Evolutionary conservation across 2,113 vertebrate genomes (phyloP), one percentile per base, ranked within the genome.

Genomic region (Phainopepla nitens): DNA sequence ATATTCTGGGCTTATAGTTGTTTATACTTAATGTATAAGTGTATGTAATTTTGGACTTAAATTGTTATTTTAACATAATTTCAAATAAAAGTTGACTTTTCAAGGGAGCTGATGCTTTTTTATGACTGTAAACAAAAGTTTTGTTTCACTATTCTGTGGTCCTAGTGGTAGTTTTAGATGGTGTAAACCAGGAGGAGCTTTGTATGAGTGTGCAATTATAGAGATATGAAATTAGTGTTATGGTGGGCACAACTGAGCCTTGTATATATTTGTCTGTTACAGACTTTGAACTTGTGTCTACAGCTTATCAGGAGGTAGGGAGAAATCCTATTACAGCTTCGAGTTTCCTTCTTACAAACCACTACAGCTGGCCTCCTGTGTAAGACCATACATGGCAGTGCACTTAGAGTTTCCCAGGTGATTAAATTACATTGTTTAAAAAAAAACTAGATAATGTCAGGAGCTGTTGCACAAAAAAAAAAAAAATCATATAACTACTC

Each of bases 361-460:
- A 82, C 45, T 61, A 33, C 29, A 66, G 69, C 82, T 2, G 19
- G n/a, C n/a, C 68, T 81, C 73, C 70, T 36, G 29, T 87, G 27
- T 75, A n/a, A 93, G 79, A 83, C 91, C 60, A 17, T 95, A 87
- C 25, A 62, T 42, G 50, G 58, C 73, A 75, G 56, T 71, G 71
- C 45, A 76, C 66, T 70, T 23, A 41, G 58, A 75, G 56, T 89
- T 93, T 97, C 80, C 93, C 69, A 97, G 90, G 70, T 0, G 53
- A 80, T 94, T 91, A 66, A 81, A 57, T 95, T 89, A 89, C 22
- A 56, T 50, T 65, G 44, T 80, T 94, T 95, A 88, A 27, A 85
- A 96, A 90, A 39, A 86, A 82, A 50, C 28, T 65, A 50, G 54
- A 83, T 95, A 31, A 77, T 89, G 33, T 93, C 81, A 84, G 21